Evolutionary conservation across 2,113 vertebrate species (phyloP).

Genomic region (Engystomops pustulosus): DNA sequence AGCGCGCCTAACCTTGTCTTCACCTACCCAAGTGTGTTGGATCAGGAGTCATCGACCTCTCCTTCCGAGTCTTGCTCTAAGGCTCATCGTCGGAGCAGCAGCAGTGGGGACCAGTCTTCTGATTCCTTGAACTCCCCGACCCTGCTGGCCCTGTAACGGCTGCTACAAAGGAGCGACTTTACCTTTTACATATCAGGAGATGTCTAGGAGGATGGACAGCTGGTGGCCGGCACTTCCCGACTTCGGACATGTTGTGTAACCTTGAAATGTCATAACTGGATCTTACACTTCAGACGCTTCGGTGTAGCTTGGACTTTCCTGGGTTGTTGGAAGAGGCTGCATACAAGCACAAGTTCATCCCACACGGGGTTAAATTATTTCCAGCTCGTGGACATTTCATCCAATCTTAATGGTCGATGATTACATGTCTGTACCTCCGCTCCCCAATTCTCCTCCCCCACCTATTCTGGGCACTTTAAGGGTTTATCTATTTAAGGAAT

Average conservation of each 20-base stretch:
- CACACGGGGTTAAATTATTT: constrained; percentile 22
- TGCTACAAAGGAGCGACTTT: background rate
- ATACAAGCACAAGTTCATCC: constrained; percentile 32
- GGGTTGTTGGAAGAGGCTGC: constrained; percentile 22
- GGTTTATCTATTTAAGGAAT: constrained; percentile 32
- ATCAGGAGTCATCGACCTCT: constrained; percentile 93
- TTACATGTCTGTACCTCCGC: background rate
- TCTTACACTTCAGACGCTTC: constrained; percentile 20
- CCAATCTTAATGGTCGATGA: constrained; percentile 32
- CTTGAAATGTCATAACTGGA: constrained; percentile 36
- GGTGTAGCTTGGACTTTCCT: background rate
- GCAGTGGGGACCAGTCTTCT: constrained; percentile 98
- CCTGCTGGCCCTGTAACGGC: constrained; percentile 91
- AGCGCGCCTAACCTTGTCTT: constrained; percentile 94
- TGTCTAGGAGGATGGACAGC: constrained; percentile 31
- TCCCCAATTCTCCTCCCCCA: background rate
- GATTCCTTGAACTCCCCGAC: constrained; percentile 99
- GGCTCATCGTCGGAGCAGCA: constrained; percentile 98
- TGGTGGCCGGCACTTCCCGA: constrained; percentile 16
- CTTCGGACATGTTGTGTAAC: background rate
- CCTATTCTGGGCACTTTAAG: constrained; percentile 55
- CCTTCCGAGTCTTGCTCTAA: constrained; percentile 98
- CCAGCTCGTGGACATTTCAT: constrained; percentile 49
- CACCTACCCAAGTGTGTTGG: constrained; percentile 95
- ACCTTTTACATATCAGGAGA: background rate